phyloP scores from a whole-genome alignment of 1,140 invertebrate genomes.

The Uloborus diversus region DNA sequence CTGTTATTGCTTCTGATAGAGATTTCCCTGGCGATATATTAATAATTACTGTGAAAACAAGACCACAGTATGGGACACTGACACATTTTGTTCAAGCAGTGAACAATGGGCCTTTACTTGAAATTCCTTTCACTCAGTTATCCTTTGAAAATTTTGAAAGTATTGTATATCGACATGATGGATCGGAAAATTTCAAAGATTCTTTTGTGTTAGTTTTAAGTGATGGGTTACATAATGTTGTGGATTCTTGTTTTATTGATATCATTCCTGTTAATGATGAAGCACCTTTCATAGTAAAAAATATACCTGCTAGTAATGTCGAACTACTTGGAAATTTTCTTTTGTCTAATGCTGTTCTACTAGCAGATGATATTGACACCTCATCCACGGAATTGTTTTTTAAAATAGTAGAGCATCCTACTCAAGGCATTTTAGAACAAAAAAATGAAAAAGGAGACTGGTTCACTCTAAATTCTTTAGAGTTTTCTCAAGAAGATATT shows the following conservation, averaged over 20 bases:
- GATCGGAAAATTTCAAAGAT: slow-evolving; percentile 39
- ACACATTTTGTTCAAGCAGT: slow-evolving; percentile 33
- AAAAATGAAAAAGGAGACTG: neutral
- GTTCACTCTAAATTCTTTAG: neutral
- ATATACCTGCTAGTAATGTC: slow-evolving; percentile 21
- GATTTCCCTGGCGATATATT: slow-evolving; percentile 52
- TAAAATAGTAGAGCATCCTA: slow-evolving; percentile 1
- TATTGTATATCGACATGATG: slow-evolving; percentile 47
- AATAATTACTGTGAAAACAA: slow-evolving; percentile 19
- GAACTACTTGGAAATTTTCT: slow-evolving; percentile 10
- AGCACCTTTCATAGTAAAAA: slow-evolving; percentile 26
- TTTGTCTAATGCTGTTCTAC: slow-evolving; percentile 24
- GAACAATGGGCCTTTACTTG: slow-evolving; percentile 31
- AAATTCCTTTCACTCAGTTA: slow-evolving; percentile 45
- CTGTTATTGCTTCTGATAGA: slow-evolving; percentile 24
- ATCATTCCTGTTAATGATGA: slow-evolving; percentile 52
- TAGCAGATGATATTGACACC: slow-evolving; percentile 45
- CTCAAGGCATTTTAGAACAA: slow-evolving; percentile 26
- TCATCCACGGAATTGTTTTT: slow-evolving; percentile 14
- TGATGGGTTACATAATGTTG: slow-evolving; percentile 39
- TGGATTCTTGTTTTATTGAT: slow-evolving; percentile 14
- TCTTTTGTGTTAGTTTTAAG: slow-evolving; percentile 29
- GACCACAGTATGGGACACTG: slow-evolving; percentile 28
- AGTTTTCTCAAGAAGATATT: slow-evolving; percentile 47
- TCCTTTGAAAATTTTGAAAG: slow-evolving; percentile 48